Conservation (phyloP, 2,797 vertebrate species). For the Squalus acanthias region DNA sequence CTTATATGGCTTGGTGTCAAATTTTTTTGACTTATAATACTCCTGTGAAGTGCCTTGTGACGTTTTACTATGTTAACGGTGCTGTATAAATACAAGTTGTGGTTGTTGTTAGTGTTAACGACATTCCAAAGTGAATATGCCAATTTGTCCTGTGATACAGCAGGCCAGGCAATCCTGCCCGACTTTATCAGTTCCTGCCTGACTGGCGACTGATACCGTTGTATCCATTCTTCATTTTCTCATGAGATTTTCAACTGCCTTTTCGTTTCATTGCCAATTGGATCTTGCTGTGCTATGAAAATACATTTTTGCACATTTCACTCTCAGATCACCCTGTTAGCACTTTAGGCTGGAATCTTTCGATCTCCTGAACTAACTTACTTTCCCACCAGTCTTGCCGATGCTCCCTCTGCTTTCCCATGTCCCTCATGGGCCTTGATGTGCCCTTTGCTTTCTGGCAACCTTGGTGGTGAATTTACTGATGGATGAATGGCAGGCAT, state of each 20-base stretch:
- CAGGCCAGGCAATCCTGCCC: background rate
- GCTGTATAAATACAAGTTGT: too few species aligned
- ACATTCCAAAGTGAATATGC: background rate
- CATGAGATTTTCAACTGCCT: background rate
- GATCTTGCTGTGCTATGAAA: background rate
- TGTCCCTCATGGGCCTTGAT: background rate
- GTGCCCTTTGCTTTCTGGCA: background rate
- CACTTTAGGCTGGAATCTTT: background rate
- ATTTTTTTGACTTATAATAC: too few species aligned
- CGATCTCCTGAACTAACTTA: background rate
- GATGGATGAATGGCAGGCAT: background rate
- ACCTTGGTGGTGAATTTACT: background rate
- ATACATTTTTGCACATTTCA: background rate
- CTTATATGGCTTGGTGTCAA: too few species aligned
- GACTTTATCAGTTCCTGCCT: background rate
- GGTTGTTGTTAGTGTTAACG: background rate
- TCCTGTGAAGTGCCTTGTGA: too few species aligned
- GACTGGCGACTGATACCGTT: background rate
- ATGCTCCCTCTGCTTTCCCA: background rate
- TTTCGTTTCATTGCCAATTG: background rate
- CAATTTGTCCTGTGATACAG: background rate
- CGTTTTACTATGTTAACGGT: too few species aligned
- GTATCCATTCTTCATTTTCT: background rate
- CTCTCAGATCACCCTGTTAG: background rate
- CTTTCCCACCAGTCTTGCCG: background rate